Evolutionary conservation across 2,888 invertebrate genomes (phyloP), one percentile per base, ranked within the genome.

Genomic region (Himalopsyche kuldschensis): DNA sequence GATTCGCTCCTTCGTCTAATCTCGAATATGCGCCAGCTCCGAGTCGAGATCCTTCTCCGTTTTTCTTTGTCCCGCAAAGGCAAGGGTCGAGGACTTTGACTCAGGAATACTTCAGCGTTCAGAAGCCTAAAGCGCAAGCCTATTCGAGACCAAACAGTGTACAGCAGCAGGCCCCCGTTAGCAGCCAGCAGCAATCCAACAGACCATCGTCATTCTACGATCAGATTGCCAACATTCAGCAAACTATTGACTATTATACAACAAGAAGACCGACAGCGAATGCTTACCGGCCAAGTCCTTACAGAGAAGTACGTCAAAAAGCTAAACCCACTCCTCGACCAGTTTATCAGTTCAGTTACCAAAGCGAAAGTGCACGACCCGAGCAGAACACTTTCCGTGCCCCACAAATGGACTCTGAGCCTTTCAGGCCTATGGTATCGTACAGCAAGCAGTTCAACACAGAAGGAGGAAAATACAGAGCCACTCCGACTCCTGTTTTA

Each of bases 331-430:
- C 92, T 79, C 88, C 93, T 0, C 93, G 94, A 88, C 94, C 95
- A 0, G 92, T 94, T 8, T 96, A 95, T 88, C 95, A 96, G 88
- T 96, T 94, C 88, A 95, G 94, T 87, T 96, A 94, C 88, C 94
- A 96, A 88, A 92, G 94, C 0, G 91, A 91, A 86, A 91, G 92
- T 84, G 89, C 89, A 31, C 90, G 91, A 86, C 91, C 90, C 10
- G 92, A 92, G 55, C 90, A 91, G 77, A 86, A 85, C 55, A 90
- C 90, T 3, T 92, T 92, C 89, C 89, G 92, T 63, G 92, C 92
- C 32, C 92, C 92, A 0, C 91, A 92, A 86, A 89, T 93, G 86
- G 93, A 93, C 85, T 91, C 93, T 1, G 93, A 93, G 87, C 94
- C 94, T 1, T 94, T 94, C 88, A 91, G 94, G 82, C 94, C 94